These are phyloP conservation scores for Scophthalmus maximus DNA, from an alignment of 2,113 vertebrate genomes.

Conservation along the genomic window DNA sequence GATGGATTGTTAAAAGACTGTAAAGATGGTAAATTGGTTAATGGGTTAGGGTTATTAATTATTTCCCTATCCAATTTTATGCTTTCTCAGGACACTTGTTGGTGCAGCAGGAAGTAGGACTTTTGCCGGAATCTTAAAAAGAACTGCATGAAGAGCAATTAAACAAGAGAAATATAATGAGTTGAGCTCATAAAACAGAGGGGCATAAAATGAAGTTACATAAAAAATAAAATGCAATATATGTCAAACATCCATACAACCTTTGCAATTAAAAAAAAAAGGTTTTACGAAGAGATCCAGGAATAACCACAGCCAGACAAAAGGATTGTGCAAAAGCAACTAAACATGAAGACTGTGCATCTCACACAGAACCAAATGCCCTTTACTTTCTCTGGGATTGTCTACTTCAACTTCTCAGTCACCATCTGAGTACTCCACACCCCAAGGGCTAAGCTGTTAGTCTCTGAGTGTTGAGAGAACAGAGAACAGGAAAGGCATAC, in stretches of 20 bases:
- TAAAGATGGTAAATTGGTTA: not conserved
- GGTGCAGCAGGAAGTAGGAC: not conserved
- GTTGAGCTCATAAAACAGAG: too few relatives aligned
- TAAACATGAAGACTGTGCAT: not conserved
- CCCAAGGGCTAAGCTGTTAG: conserved; percentile 4
- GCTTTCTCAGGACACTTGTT: not conserved
- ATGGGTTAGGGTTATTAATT: conserved; percentile 6
- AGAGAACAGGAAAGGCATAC: not conserved
- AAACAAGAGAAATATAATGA: too few relatives aligned
- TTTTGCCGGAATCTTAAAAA: not conserved
- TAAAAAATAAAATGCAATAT: too few relatives aligned
- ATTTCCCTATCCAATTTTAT: not conserved
- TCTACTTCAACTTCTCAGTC: conserved; percentile 23
- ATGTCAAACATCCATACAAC: too few relatives aligned
- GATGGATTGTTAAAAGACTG: too few relatives aligned
- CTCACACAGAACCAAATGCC: conserved; percentile 19
- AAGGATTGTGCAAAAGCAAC: not conserved
- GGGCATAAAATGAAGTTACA: too few relatives aligned
- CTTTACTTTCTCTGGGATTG: conserved; percentile 21
- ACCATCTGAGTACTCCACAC: conserved; percentile 8
- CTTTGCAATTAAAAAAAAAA: too few relatives aligned
- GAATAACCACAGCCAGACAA: too few relatives aligned
- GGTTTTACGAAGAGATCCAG: too few relatives aligned
- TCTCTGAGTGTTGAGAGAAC: conserved; percentile 8
- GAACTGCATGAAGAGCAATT: too few relatives aligned